A percentile compares a stretch with the other conserved stretches of the same genome.
Evolutionary conservation across 2,797 vertebrate species (phyloP).

Genomic region (Mormyrus hasselquistii): DNA sequence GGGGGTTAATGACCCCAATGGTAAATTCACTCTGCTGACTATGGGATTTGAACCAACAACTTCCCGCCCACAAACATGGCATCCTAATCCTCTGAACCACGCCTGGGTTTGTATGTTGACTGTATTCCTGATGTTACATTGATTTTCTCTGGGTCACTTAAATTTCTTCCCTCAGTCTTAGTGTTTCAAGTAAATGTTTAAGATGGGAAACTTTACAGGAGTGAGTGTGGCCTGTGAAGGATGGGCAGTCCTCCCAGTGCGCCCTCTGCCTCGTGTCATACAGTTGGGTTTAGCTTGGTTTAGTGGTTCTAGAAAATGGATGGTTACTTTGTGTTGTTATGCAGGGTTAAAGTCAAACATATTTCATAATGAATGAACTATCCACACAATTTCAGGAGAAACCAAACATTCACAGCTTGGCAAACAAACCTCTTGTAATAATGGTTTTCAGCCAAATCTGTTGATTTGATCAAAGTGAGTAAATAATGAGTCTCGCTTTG

Average conservation of each 20-base stretch:
- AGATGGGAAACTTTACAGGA: not conserved
- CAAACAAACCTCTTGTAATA: not conserved
- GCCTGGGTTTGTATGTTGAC: not conserved
- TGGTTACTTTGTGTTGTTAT: not conserved
- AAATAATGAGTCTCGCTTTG: slow-evolving; percentile 6
- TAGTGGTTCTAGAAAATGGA: not conserved
- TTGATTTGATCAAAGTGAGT: slow-evolving; percentile 7
- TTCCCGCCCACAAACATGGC: not conserved
- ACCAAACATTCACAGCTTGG: not conserved
- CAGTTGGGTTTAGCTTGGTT: not conserved
- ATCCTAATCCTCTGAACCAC: not conserved
- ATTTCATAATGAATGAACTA: not conserved
- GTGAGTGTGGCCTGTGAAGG: not conserved
- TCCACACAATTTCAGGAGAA: not conserved
- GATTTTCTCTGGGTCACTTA: not conserved
- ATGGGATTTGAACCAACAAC: not conserved
- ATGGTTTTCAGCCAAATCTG: not conserved
- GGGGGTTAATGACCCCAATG: not conserved
- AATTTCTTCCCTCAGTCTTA: not conserved
- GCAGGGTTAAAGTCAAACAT: not conserved
- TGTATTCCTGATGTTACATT: not conserved
- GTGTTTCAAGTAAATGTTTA: not conserved
- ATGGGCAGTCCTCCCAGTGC: not conserved
- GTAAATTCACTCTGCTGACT: not conserved
- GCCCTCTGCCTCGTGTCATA: not conserved